A percentile compares a stretch with the other conserved stretches of the same genome.
These are phyloP conservation scores for Apogon hyalosoma DNA, from an alignment of 2,797 vertebrate genomes.

Conservation along the genomic window DNA sequence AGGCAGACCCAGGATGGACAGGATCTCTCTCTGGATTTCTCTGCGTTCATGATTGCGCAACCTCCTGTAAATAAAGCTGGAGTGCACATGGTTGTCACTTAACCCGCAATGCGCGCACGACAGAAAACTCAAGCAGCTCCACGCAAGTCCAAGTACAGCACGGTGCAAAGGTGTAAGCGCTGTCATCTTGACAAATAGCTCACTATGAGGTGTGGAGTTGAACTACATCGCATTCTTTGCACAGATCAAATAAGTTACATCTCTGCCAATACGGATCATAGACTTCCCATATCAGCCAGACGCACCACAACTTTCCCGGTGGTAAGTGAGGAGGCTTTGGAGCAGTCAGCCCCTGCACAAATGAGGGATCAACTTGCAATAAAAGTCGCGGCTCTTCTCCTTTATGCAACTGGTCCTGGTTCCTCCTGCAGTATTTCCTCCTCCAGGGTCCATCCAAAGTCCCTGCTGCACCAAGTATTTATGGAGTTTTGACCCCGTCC, in stretches of 20 bases:
- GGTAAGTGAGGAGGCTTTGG: no score
- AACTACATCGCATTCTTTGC: conserved; percentile 74
- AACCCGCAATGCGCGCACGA: conserved; percentile 89
- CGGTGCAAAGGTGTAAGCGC: conserved; percentile 81
- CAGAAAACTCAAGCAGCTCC: conserved; percentile 91
- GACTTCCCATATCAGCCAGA: conserved; percentile 53
- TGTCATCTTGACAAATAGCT: conserved; percentile 75
- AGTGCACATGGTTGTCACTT: conserved; percentile 98
- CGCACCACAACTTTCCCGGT: conserved; percentile 42
- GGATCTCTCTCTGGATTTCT: conserved; percentile 99
- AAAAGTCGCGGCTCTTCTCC: conserved; percentile 49
- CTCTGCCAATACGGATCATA: conserved; percentile 51
- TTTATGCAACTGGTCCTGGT: conserved; percentile 25
- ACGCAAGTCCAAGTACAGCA: conserved; percentile 89
- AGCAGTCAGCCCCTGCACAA: conserved; percentile 26
- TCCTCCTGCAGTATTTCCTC: conserved; percentile 55
- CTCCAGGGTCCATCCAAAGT: conserved; percentile 71
- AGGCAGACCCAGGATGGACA: conserved; percentile 97
- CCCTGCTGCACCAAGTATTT: conserved; percentile 68
- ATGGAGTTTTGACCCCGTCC: conserved; percentile 73
- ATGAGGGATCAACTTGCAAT: conserved; percentile 55
- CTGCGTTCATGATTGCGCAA: conserved; percentile 97
- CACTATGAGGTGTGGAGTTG: conserved; percentile 52
- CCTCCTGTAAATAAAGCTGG: conserved; percentile 99
- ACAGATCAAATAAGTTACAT: conserved; percentile 18